Percentiles rank a stretch among this genome's conserved stretches.
phyloP scores from a whole-genome alignment of 2,113 vertebrate genomes.

The Zosterops hypoxanthus region DNA sequence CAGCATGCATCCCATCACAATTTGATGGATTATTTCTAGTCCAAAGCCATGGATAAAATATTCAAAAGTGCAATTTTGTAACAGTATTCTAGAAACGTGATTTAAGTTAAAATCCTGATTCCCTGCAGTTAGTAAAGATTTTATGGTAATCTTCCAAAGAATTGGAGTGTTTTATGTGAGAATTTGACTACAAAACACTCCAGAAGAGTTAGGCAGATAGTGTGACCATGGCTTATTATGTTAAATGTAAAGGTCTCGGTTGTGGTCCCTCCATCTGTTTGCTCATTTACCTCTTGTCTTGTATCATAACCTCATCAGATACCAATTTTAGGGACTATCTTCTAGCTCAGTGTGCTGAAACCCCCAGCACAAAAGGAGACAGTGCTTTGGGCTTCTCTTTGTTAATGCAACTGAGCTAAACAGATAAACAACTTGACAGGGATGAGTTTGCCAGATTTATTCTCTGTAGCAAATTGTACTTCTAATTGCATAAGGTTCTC shows the following conservation, averaged over 20 bases:
- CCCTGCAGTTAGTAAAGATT: background rate
- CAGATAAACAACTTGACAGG: constrained; percentile 27
- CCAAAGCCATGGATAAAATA: background rate
- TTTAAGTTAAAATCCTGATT: background rate
- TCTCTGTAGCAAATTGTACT: constrained; percentile 4
- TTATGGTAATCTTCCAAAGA: background rate
- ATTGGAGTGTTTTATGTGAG: background rate
- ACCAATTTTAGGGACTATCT: background rate
- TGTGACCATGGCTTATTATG: background rate
- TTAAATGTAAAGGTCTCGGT: background rate
- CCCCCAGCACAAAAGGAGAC: background rate
- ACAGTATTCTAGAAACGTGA: background rate
- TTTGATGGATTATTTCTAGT: constrained; percentile 50
- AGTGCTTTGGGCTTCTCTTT: background rate
- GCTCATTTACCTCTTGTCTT: background rate
- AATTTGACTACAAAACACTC: background rate
- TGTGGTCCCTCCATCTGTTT: background rate
- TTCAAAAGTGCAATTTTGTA: background rate
- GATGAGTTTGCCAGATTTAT: background rate
- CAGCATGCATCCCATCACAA: constrained; percentile 1
- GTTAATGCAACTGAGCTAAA: background rate
- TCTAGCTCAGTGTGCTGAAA: background rate
- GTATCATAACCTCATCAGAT: background rate
- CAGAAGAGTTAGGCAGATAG: background rate
- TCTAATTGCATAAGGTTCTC: constrained; percentile 34